Base-by-base conservation (phyloP, 53 echinoderm and acorn worm genomes). In the Arbacia lixula region DNA sequence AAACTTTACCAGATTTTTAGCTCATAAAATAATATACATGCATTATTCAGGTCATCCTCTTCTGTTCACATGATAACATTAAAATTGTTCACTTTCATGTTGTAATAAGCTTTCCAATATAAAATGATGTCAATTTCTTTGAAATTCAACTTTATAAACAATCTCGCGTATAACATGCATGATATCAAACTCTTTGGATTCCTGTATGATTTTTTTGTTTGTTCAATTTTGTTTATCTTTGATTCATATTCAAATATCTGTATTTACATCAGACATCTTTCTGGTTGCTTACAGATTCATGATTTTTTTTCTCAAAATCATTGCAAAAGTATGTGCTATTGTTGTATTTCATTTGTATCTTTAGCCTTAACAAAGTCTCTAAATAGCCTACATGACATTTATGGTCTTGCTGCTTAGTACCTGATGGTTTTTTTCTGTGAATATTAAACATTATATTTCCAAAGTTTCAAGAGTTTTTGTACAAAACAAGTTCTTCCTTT, bases 111-210 rank as follows among this genome's bases (percentile, higher is more conserved):
- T 60, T 60, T 28, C 26, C 29, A 25, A 60, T 60, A 60, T 60
- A 28, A 12, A 50, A 60, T n/a, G n/a, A 60, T 60, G 60, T 60
- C 60, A 60, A 60, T 60, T 50, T 60, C 26, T 60, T 60, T 60
- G 60, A 60, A 60, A 60, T 60, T 60, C 60, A 60, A 60, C 60
- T 60, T 60, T 60, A 28, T 12, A 60, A 12, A 60, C 60, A 60
- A 26, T 60, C 60, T 60, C 60, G 60, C 60, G 60, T 60, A 60
- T 60, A 60, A 60, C 60, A 60, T 60, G 60, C 60, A 60, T 60
- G 60, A 60, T 60, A 60, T 60, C 60, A 60, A 60, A 60, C 60
- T 60, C 21, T 60, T 60, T 60, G 60, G 60, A 60, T 60, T 60
- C 60, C 60, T 28, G 26, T 60, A 60, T 60, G 60, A 28, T 60